Conservation (phyloP, 2,797 vertebrate species). For the Zenarchopterus dispar region DNA sequence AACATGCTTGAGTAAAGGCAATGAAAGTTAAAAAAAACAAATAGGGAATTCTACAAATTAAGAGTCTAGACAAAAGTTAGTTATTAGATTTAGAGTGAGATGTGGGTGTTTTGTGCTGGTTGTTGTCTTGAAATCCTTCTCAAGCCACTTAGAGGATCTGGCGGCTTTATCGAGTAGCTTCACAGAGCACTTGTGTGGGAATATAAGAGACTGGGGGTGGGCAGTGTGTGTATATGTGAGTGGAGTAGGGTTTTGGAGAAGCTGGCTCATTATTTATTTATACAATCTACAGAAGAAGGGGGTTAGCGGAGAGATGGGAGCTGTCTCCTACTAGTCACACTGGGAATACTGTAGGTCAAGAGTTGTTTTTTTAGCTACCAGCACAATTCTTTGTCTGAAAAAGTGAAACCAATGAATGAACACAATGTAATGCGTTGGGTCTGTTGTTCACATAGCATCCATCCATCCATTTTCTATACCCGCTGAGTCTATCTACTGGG, state of each 20-base stretch:
- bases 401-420: conserved; percentile 38
- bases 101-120: conserved; percentile 11
- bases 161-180: conserved; percentile 52
- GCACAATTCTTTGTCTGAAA: conserved; percentile 73
- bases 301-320: conserved; percentile 55
- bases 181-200: conserved; percentile 50
- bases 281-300: conserved; percentile 76
- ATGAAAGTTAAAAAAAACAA: neutral
- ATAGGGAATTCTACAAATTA: neutral
- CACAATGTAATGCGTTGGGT: conserved; percentile 16
- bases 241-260: conserved; percentile 61
- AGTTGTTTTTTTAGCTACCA: conserved; percentile 75
- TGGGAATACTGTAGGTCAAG: conserved; percentile 76
- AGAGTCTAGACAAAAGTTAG: neutral
- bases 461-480: too few relatives aligned
- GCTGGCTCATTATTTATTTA: conserved; percentile 81
- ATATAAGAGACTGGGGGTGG: conserved; percentile 68
- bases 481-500: too few relatives aligned
- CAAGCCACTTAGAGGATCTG: conserved; percentile 8
- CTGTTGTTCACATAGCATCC: neutral
- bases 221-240: conserved; percentile 50
- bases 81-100: neutral
- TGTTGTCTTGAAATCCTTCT: conserved; percentile 22
- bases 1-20: neutral
- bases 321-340: conserved; percentile 49